These are phyloP conservation scores for Prosapia bicincta DNA, from an alignment of 2,888 invertebrate genomes.

Conservation along the genomic window DNA sequence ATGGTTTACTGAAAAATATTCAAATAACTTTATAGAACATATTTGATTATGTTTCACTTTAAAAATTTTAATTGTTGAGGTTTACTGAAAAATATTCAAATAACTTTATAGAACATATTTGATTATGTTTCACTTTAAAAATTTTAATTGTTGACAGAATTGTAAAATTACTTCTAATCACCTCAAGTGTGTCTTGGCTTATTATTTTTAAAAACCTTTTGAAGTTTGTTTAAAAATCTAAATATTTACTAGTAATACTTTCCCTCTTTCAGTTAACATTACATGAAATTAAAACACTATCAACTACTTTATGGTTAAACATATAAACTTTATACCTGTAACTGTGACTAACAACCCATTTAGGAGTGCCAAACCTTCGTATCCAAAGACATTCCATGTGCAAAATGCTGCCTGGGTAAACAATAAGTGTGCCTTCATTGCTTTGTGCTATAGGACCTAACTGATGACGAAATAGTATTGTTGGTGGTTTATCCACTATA, in stretches of 20 bases:
- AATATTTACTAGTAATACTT: constrained; percentile 36
- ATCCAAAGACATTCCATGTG: constrained; percentile 91
- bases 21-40: too few species aligned
- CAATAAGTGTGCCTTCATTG: constrained; percentile 78
- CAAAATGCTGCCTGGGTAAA: constrained; percentile 79
- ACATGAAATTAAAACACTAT: not conserved
- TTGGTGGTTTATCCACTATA: constrained; percentile 80
- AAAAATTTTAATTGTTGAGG: too few species aligned
- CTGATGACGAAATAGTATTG: constrained; percentile 76
- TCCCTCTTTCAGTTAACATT: not conserved
- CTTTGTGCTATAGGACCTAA: constrained; percentile 83
- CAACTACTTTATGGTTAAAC: too few species aligned
- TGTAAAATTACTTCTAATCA: too few species aligned
- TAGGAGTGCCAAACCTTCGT: constrained; percentile 78
- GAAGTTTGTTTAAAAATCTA: constrained; percentile 26
- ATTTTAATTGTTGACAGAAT: too few species aligned
- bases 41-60: too few species aligned
- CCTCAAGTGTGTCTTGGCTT: too few species aligned
- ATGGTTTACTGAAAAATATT: too few species aligned
- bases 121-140: too few species aligned
- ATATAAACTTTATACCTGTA: constrained; percentile 51
- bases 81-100: too few species aligned
- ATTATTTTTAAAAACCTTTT: too few species aligned
- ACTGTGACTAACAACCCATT: constrained; percentile 73
- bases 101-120: too few species aligned